These are phyloP conservation scores for Dicrurus megarhynchus DNA, from an alignment of 2,113 vertebrate species.

Conservation along the genomic window DNA sequence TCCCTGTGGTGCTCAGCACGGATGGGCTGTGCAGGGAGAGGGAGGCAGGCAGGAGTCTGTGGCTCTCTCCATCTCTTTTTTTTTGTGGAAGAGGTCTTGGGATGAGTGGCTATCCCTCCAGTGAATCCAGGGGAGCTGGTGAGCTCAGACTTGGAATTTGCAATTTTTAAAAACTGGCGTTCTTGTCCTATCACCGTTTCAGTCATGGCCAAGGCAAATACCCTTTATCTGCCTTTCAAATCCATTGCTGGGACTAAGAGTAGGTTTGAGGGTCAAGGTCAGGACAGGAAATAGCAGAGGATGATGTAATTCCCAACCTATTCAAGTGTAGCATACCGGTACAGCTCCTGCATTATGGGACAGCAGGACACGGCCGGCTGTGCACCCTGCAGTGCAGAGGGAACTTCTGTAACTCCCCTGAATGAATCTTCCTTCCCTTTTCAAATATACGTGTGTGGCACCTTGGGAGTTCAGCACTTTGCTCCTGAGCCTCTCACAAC, in stretches of 20 bases:
- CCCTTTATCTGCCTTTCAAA: neutral
- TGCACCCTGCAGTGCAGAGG: neutral
- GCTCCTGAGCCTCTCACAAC: neutral
- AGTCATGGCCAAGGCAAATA: neutral
- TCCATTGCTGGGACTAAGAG: neutral
- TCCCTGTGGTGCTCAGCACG: neutral
- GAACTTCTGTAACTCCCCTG: neutral
- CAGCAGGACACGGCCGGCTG: neutral
- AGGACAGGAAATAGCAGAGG: slow-evolving; percentile 66
- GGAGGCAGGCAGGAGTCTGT: neutral
- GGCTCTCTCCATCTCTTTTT: neutral
- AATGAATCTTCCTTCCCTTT: neutral
- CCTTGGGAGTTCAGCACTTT: neutral
- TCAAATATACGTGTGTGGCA: neutral
- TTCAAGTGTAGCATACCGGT: neutral
- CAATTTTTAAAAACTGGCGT: neutral
- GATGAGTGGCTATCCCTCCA: neutral
- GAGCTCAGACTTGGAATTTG: neutral
- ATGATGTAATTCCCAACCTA: slow-evolving; percentile 52
- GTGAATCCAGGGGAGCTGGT: neutral
- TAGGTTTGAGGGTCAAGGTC: slow-evolving; percentile 15
- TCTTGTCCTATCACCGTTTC: neutral
- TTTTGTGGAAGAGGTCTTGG: neutral
- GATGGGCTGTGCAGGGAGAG: neutral
- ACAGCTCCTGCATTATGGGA: neutral